Evolutionary conservation across 2,113 vertebrate species (phyloP), one percentile per base, ranked within the genome.

Genomic region (Stegostoma tigrinum): DNA sequence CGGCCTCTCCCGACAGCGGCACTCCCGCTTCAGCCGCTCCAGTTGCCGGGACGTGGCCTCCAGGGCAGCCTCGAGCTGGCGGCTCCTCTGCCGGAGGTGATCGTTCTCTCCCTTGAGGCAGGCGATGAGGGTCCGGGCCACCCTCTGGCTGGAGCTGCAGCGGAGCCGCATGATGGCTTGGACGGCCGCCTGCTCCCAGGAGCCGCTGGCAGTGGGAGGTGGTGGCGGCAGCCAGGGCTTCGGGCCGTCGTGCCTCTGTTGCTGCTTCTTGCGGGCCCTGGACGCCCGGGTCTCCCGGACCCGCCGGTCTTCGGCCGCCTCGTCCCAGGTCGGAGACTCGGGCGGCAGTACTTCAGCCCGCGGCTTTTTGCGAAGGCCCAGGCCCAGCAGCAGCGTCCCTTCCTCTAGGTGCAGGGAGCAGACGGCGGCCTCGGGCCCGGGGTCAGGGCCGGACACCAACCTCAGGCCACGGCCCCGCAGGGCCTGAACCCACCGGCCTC

Each of bases 151-250:
- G 94, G 89, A 95, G 61, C 80, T 34, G 96, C 94, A 95, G 78
- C 96, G 80, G 19, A 96, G 94, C 80, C 95, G 45, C 96, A 96
- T 95, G 38, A 96, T 96, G 94, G 96, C 96, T 42, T 96, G 94
- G 5, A 96, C 94, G 2, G 96, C 95, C 30, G 94, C 96, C 61
- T 96, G 96, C 48, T 96, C 96, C 96, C 96, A 96, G 38, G 96
- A 96, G n/a, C 94, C 78, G 17, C 48, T 42, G 19, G 80, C 19
- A 68, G 67, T 38, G 4, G 2, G 64, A 34, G 30, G 52, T 14
- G 52, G 24, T 24, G 23, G 87, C 24, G 52, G 27, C 10, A 1
- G 52, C 87, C 87, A 61, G 14, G 87, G 52, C 52, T 14, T 30
- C 14, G 87, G 87, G 30, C 30, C 34, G 12, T 30, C 48, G 38